Percentiles rank a stretch among this genome's conserved stretches.
phyloP scores from a whole-genome alignment of 2,797 vertebrate species.

The Anguilla marmorata region DNA sequence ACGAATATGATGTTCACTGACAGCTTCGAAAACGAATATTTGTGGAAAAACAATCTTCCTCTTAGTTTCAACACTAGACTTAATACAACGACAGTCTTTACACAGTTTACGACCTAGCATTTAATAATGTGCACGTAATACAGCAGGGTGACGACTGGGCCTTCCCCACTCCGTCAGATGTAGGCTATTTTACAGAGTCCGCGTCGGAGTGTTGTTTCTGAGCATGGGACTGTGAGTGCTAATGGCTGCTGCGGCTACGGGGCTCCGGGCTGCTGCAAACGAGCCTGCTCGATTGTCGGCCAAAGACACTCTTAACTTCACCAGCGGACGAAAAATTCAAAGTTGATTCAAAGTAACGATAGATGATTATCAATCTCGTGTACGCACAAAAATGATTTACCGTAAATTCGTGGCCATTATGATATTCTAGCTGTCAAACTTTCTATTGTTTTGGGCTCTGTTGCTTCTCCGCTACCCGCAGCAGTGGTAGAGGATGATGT shows the following conservation, averaged over 20 bases:
- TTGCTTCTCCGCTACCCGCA: neutral
- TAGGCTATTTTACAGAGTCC: slow-evolving; percentile 10
- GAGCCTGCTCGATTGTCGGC: slow-evolving; percentile 43
- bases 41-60: neutral
- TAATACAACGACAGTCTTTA: neutral
- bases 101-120: neutral
- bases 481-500: neutral
- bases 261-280: slow-evolving; percentile 54
- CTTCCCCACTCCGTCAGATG: slow-evolving; percentile 11
- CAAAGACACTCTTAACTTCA: neutral
- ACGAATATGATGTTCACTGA: neutral
- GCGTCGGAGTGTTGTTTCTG: slow-evolving; percentile 5
- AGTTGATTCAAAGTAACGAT: neutral
- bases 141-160: slow-evolving; percentile 15
- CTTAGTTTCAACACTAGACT: neutral
- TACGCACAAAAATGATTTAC: neutral
- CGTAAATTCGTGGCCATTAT: neutral
- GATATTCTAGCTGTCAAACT: slow-evolving; percentile 22
- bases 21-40: neutral
- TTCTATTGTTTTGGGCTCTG: slow-evolving; percentile 17
- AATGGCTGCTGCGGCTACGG: slow-evolving; percentile 52
- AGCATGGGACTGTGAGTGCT: slow-evolving; percentile 40
- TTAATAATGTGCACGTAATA: slow-evolving; percentile 14
- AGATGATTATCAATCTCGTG: neutral
- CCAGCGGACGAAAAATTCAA: neutral